Conservation (phyloP, 2,888 invertebrate species). For the Drosophila meridiana region DNA sequence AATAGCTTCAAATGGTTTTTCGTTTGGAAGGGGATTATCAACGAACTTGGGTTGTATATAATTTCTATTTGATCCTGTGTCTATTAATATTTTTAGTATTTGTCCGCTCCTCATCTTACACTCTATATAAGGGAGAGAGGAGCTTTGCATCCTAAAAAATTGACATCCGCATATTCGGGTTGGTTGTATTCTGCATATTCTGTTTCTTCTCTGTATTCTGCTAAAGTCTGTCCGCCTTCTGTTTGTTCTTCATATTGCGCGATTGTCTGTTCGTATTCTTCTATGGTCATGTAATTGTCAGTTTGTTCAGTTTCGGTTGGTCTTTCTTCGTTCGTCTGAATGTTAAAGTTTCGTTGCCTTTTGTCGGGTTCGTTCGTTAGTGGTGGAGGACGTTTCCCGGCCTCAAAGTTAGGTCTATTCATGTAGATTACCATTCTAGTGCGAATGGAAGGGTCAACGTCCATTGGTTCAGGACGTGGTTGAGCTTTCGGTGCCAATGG, state of each 20-base stretch:
- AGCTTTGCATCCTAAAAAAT: background rate
- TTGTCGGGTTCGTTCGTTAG: background rate
- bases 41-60: background rate
- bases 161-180: background rate
- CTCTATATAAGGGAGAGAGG: background rate
- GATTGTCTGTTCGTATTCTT: background rate
- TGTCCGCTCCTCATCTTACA: background rate
- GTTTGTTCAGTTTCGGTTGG: background rate
- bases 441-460: background rate
- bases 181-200: background rate
- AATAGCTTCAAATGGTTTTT: background rate
- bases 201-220: background rate
- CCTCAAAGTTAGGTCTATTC: background rate
- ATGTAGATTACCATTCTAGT: background rate
- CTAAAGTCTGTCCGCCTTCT: background rate
- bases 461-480: background rate
- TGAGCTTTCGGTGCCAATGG: no score
- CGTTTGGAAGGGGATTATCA: background rate
- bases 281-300: background rate
- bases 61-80: conserved; percentile 2
- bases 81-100: background rate
- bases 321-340: background rate
- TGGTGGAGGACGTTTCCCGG: background rate
- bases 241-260: background rate
- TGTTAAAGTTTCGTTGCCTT: background rate